Conservation (phyloP, 2,888 invertebrate genomes). For the Leucoma salicis region DNA sequence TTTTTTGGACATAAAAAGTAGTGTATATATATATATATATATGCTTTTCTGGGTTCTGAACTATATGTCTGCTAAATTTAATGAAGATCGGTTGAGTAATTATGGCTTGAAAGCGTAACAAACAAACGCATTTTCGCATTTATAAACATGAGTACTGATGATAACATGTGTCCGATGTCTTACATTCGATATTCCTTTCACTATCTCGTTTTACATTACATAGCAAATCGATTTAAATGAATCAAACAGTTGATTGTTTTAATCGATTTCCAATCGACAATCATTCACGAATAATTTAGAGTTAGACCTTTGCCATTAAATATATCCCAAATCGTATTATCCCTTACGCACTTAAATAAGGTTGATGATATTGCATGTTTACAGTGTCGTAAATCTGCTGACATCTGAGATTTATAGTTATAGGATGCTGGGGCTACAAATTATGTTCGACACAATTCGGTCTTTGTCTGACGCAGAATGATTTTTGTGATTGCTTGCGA, state of each 20-base stretch:
- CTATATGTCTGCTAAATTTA: too few relatives aligned
- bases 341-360: conserved; percentile 47
- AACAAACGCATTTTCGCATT: too few relatives aligned
- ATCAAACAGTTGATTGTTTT: conserved; percentile 30
- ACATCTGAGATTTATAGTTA: conserved; percentile 65
- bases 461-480: conserved; percentile 43
- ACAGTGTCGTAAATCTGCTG: conserved; percentile 69
- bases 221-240: conserved; percentile 23
- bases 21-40: too few relatives aligned
- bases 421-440: conserved; percentile 53
- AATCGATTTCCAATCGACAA: conserved; percentile 27
- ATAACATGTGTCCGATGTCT: too few relatives aligned
- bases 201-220: conserved; percentile 6
- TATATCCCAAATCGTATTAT: conserved; percentile 36
- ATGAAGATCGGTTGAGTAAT: too few relatives aligned
- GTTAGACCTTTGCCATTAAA: conserved; percentile 27
- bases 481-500: conserved; percentile 43
- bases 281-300: conserved; percentile 27
- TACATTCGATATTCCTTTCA: too few relatives aligned
- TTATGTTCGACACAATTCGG: conserved; percentile 50
- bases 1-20: too few relatives aligned
- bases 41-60: too few relatives aligned
- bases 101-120: too few relatives aligned
- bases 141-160: too few relatives aligned
- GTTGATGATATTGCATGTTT: conserved; percentile 70